Evolutionary conservation across 2,113 vertebrate species (phyloP), one percentile per base, ranked within the genome.

Genomic region (Butorides virescens): DNA sequence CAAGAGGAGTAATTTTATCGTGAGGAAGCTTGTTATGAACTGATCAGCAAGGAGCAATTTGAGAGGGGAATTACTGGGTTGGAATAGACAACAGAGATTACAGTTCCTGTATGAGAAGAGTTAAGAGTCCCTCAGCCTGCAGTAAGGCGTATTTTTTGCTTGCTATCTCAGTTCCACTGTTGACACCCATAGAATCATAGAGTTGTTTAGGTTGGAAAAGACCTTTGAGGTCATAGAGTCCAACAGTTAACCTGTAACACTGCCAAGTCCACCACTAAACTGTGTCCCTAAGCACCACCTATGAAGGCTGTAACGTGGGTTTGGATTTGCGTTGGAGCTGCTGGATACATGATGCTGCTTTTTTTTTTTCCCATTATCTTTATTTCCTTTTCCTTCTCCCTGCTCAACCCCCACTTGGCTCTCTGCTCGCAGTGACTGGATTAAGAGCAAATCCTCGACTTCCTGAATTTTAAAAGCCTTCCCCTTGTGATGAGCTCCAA

Each of bases 391-490:
- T 55, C 49, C 53, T 62, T 84, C 42, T 84, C n/a, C 7, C n/a
- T 2, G 9, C 42, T 50, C 27, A 70, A 12, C 25, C 27, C 13
- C 3, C 1, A 30, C 44, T 77, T 90, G 74, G 13, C 29, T 92
- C 37, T 79, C 19, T 42, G 59, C n/a, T 88, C 42, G 46, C 30
- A 70, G 0, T 10, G 47, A 39, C 59, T 66, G 49, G 11, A 85
- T 78, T 93, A 91, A 74, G 52, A 74, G 37, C 72, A 93, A 87
- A 91, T 73, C 49, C 49, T 61, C 32, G 61, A 12, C 52, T 92
- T 93, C 53, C 62, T 94, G 88, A 63, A 81, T 84, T 93, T 78
- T 89, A 89, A 93, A 87, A 91, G 22, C 52, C 25, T 77, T 77
- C 10, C n/a, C 11, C 30, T 70, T 73, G 50, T 5, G 9, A 52